These are phyloP conservation scores for Lepus oiostolus DNA, from an alignment of 2,797 vertebrate genomes.

Conservation along the genomic window DNA sequence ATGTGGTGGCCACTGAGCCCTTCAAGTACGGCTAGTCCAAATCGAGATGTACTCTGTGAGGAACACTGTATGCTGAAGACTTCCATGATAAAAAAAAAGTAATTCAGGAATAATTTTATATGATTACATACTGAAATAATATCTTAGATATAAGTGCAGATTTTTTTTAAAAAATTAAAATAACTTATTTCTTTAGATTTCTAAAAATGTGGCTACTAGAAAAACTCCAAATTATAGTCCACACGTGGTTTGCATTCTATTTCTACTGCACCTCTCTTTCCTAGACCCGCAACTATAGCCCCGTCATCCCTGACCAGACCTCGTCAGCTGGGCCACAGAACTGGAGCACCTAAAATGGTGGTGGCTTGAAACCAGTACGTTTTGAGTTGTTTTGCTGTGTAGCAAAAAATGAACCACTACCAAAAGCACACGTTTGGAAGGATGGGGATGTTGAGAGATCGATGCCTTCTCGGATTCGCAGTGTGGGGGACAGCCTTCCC, in stretches of 20 bases:
- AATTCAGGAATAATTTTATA: neutral
- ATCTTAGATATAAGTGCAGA: neutral
- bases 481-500: neutral
- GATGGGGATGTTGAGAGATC: neutral
- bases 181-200: slow-evolving; percentile 15
- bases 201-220: slow-evolving; percentile 33
- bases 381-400: slow-evolving; percentile 18
- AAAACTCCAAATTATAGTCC: slow-evolving; percentile 27
- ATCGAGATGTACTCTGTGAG: neutral
- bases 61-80: neutral
- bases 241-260: neutral
- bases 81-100: slow-evolving; percentile 5
- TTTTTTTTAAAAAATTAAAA: slow-evolving; percentile 53
- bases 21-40: neutral
- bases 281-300: neutral
- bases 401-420: neutral
- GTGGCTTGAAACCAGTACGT: slow-evolving; percentile 7
- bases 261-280: slow-evolving; percentile 23
- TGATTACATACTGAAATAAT: slow-evolving; percentile 30
- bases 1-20: neutral
- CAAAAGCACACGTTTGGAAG: neutral
- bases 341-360: slow-evolving; percentile 27
- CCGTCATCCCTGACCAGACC: slow-evolving; percentile 19
- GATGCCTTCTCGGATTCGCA: neutral
- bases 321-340: neutral